phyloP scores from a whole-genome alignment of 2,888 invertebrate species.

The Cryptus armator region DNA sequence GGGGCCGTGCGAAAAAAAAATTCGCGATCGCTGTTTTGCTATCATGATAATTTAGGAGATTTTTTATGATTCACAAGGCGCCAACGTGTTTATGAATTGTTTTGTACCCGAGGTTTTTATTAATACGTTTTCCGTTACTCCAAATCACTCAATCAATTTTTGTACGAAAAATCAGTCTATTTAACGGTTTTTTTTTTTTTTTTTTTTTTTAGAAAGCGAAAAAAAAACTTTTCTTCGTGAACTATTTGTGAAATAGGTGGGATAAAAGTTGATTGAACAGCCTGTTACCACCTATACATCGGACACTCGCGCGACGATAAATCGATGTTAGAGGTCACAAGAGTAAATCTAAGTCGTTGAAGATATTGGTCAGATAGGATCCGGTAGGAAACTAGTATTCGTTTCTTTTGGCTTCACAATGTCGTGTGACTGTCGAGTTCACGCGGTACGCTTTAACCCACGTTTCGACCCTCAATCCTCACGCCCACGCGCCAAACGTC shows the following conservation, averaged over 20 bases:
- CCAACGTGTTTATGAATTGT: too few relatives aligned
- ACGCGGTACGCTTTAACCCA: not conserved
- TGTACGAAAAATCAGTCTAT: not conserved
- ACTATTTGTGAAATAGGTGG: too few relatives aligned
- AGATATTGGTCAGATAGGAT: not conserved
- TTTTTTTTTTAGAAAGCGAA: too few relatives aligned
- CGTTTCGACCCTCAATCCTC: constrained; percentile 41
- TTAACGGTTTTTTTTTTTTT: too few relatives aligned
- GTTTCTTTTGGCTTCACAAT: constrained; percentile 26
- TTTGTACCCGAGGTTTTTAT: too few relatives aligned
- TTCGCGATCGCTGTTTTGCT: not conserved
- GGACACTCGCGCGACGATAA: not conserved
- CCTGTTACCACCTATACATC: not conserved
- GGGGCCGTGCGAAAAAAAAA: not conserved
- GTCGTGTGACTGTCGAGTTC: constrained; percentile 23
- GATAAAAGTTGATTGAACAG: not conserved
- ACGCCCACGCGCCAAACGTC: constrained; percentile 27
- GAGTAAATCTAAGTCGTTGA: not conserved
- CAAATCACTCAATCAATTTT: not conserved
- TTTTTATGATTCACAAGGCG: too few relatives aligned
- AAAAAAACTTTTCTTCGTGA: too few relatives aligned
- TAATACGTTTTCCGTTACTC: too few relatives aligned
- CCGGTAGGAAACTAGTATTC: not conserved
- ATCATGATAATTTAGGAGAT: too few relatives aligned
- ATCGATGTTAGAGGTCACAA: not conserved